phyloP scores from a whole-genome alignment of 2,888 invertebrate genomes.

The Cheilosia grossa region DNA sequence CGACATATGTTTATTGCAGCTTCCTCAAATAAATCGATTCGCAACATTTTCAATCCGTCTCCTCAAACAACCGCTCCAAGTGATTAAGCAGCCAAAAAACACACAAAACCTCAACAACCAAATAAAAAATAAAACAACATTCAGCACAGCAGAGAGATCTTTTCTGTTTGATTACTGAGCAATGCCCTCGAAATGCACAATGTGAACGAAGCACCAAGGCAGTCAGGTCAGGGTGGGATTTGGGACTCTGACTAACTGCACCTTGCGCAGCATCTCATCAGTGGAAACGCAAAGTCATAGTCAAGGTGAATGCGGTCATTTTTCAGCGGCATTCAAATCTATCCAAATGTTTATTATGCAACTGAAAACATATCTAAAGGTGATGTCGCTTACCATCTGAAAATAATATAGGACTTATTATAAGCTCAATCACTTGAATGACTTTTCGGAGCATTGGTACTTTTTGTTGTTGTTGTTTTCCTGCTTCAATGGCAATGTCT shows the following conservation, averaged over 20 bases:
- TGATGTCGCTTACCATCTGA: slow-evolving; percentile 6
- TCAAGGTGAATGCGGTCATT: slow-evolving; percentile 47
- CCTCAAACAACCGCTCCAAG: slow-evolving; percentile 51
- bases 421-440: slow-evolving; percentile 11
- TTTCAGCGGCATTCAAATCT: background rate
- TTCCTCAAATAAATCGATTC: slow-evolving; percentile 72
- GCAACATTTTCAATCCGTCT: slow-evolving; percentile 60
- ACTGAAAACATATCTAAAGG: slow-evolving; percentile 2
- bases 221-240: slow-evolving; percentile 12
- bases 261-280: slow-evolving; percentile 15
- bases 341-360: slow-evolving; percentile 1
- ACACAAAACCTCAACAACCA: slow-evolving; percentile 4
- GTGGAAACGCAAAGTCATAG: slow-evolving; percentile 33
- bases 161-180: slow-evolving; percentile 61
- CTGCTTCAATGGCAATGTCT: background rate
- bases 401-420: slow-evolving; percentile 4
- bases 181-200: slow-evolving; percentile 48
- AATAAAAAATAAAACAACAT: slow-evolving; percentile 30
- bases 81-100: slow-evolving; percentile 63
- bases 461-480: background rate
- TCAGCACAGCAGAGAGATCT: slow-evolving; percentile 46
- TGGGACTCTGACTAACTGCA: slow-evolving; percentile 11
- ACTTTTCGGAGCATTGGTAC: background rate
- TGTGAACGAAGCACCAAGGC: slow-evolving; percentile 15
- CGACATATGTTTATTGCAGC: slow-evolving; percentile 69